A percentile compares a stretch with the other conserved stretches of the same genome.
Conservation (phyloP, 1,140 invertebrate species). For the Aphaenogaster floridana region DNA sequence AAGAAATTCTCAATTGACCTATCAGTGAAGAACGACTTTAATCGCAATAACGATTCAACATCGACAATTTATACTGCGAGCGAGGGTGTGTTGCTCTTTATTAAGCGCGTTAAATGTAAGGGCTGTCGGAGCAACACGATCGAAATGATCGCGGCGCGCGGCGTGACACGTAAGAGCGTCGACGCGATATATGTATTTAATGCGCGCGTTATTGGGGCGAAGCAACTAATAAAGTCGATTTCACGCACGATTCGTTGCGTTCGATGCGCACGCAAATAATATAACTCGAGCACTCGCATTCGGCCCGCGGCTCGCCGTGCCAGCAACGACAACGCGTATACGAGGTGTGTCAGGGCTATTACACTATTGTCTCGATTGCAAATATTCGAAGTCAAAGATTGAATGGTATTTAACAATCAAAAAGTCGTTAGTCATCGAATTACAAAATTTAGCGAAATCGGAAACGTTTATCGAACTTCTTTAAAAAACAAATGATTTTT, state of each 20-base stretch:
- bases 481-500: not conserved
- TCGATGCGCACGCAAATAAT: constrained; percentile 71
- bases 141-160: constrained; percentile 66
- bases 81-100: not conserved
- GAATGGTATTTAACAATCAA: not conserved
- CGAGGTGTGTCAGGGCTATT: constrained; percentile 11
- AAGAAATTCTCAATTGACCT: not conserved
- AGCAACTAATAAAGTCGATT: constrained; percentile 85
- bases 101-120: constrained; percentile 38
- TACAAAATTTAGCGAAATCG: not conserved
- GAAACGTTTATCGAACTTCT: not conserved
- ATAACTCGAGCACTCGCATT: constrained; percentile 56
- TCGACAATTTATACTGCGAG: not conserved
- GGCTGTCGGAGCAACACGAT: constrained; percentile 63
- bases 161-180: constrained; percentile 69
- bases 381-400: not conserved
- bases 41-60: not conserved
- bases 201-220: constrained; percentile 73
- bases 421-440: not conserved
- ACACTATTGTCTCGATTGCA: not conserved
- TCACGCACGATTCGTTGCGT: constrained; percentile 82
- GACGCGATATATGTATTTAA: constrained; percentile 72
- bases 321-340: constrained; percentile 61
- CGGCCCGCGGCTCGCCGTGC: constrained; percentile 21
- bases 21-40: not conserved